Evolutionary conservation across 2,797 vertebrate species (phyloP).

Genomic region (Malurus leucopterus): DNA sequence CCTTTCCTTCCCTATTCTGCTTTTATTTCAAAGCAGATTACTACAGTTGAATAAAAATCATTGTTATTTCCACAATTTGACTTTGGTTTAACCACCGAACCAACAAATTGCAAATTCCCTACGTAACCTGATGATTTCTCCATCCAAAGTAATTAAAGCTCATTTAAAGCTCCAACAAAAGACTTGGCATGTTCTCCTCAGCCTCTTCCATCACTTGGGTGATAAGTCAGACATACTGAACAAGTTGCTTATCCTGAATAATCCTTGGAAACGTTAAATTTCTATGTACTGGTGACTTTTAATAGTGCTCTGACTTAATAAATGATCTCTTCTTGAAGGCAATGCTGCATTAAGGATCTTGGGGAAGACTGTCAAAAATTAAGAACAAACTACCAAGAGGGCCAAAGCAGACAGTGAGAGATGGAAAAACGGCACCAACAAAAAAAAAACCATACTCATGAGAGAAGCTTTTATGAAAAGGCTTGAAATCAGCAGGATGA

Average conservation of each 20-base stretch:
- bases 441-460: not conserved
- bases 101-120: not conserved
- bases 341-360: rapidly evolving
- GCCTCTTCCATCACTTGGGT: not conserved
- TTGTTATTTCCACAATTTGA: not conserved
- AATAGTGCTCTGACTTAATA: rapidly evolving
- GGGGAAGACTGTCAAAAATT: not conserved
- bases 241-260: not conserved
- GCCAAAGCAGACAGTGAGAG: not conserved
- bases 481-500: not conserved
- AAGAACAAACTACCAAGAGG: not conserved
- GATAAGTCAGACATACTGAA: not conserved
- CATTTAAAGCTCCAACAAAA: not conserved
- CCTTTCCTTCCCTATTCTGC: not conserved
- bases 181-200: not conserved
- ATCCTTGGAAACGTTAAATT: not conserved
- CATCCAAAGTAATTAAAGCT: not conserved
- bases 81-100: not conserved
- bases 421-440: not conserved
- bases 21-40: not conserved
- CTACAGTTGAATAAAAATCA: not conserved
- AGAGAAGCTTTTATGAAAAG: not conserved
- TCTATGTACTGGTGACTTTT: not conserved
- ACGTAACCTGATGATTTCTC: rapidly evolving
- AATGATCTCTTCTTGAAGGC: not conserved